Evolutionary conservation across 2,113 vertebrate genomes (phyloP), one percentile per base, ranked within the genome.

Genomic region (Anseranas semipalmata): DNA sequence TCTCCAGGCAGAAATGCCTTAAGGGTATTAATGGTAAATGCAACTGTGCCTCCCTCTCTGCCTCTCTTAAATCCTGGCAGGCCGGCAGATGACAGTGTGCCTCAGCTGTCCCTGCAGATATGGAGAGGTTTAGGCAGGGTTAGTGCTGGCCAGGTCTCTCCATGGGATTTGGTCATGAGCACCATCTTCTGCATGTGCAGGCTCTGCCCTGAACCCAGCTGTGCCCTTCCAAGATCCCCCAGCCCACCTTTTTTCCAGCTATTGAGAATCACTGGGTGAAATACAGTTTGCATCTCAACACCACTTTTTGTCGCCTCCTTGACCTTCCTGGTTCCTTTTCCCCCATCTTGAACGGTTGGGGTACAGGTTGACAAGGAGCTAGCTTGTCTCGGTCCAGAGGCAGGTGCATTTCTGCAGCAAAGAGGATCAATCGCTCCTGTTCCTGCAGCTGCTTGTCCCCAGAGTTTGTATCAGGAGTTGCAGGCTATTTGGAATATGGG

Each of bases 381-480:
- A 27, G 5, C 32, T 58, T 16, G 25, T 67, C 58, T 72, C 39
- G 43, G 63, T 41, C 16, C 68, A 78, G 60, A 87, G 66, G 50
- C 37, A 86, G 68, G 18, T 3, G 2, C 11, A 2, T 79, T 75
- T 72, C 73, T n/a, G 4, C 48, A 52, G 58, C 22, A 73, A 65
- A 28, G 43, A 50, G 58, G 67, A 77, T 68, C 35, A 94, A 48
- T 92, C 72, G 55, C 53, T 91, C 48, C 41, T 70, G 46, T 27
- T 83, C 27, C 75, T 67, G 41, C 90, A 94, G 91, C 83, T 94
- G 72, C 68, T 43, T 3, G 13, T 67, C 65, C 68, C 75, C 35
- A 65, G 27, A 90, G 68, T 90, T 95, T 84, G 76, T 84, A 59
- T 88, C 94, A 95, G 91, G 80, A 91, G 28, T 90, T 63, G 52